A percentile compares a stretch with the other conserved stretches of the same genome.
Conservation (phyloP, 2,888 invertebrate species). For the Eulithis prunata region DNA sequence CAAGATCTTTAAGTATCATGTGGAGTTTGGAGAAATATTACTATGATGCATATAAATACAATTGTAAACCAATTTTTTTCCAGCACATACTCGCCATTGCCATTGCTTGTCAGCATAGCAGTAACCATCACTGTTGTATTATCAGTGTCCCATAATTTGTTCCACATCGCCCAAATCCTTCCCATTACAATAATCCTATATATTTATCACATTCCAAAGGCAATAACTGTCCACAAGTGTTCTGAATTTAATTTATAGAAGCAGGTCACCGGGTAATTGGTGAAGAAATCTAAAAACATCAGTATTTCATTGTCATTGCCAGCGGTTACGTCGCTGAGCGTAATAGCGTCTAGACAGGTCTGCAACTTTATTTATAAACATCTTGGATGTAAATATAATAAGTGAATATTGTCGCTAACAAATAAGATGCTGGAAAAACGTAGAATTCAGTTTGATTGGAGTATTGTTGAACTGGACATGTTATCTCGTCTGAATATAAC, state of each 20-base stretch:
- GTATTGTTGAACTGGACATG: background rate
- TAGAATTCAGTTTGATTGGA: background rate
- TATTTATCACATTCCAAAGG: conserved; percentile 1
- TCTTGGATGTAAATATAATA: conserved; percentile 30
- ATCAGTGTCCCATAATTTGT: background rate
- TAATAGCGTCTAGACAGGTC: conserved; percentile 52
- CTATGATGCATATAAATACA: too few species aligned
- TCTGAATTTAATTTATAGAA: conserved; percentile 15
- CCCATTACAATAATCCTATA: conserved; percentile 4
- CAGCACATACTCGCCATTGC: too few species aligned
- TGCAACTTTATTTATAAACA: conserved; percentile 47
- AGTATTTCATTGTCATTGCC: conserved; percentile 55
- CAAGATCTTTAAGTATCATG: too few species aligned
- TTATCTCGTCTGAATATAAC: background rate
- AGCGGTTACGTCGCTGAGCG: conserved; percentile 42
- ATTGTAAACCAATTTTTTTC: too few species aligned
- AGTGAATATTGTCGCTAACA: conserved; percentile 14
- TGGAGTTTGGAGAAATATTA: too few species aligned
- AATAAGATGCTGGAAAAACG: conserved; percentile 7
- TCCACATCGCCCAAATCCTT: background rate
- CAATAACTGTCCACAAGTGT: conserved; percentile 6
- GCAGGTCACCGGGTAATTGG: conserved; percentile 32
- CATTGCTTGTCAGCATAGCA: background rate
- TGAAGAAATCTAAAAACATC: conserved; percentile 34
- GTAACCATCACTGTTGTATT: background rate